Evolutionary conservation across 2,797 vertebrate genomes (phyloP).

Genomic region (Spondyliosoma cantharus): DNA sequence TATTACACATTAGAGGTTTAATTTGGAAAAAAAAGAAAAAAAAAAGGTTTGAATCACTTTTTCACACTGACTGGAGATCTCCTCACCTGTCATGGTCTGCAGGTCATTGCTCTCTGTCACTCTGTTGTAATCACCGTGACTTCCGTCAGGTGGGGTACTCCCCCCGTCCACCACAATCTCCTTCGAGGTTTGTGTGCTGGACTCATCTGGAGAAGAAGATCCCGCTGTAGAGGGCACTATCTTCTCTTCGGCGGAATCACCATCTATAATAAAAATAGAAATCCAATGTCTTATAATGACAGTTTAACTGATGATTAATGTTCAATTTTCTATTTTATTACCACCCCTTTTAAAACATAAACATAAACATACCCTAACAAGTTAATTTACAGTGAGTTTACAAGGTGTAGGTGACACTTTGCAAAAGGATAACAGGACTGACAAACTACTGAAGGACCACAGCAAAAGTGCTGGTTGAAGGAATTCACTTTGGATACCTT

Average conservation of each 20-base stretch:
- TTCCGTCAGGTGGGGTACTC: neutral
- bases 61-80: constrained; percentile 25
- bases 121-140: neutral
- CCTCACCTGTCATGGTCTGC: rapidly evolving
- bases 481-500: neutral
- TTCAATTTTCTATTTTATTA: too few relatives aligned
- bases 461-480: too few relatives aligned
- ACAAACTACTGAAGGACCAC: neutral
- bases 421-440: neutral
- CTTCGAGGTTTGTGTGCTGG: rapidly evolving
- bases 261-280: constrained; percentile 3
- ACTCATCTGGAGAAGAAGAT: neutral
- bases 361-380: neutral
- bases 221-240: rapidly evolving
- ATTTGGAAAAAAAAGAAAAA: too few relatives aligned
- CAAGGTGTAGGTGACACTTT: neutral
- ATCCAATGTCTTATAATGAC: neutral
- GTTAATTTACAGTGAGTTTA: neutral
- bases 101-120: neutral
- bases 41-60: neutral
- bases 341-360: too few relatives aligned
- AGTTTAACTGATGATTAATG: too few relatives aligned
- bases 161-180: neutral
- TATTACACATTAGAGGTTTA: too few relatives aligned
- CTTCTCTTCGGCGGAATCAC: neutral